Evolutionary conservation across 2,113 vertebrate genomes (phyloP).

Genomic region (Lathamus discolor): DNA sequence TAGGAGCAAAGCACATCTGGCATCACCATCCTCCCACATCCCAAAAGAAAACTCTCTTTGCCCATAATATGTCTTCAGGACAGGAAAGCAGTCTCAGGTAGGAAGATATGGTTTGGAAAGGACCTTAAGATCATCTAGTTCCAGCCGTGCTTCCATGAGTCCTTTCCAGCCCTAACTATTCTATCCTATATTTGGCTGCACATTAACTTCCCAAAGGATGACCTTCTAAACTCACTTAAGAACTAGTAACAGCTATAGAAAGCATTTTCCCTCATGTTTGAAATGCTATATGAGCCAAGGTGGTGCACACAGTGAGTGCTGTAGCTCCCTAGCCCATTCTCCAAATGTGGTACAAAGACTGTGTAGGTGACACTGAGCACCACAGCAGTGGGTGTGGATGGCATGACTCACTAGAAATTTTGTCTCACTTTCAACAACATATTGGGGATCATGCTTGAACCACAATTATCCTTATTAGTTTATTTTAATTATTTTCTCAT

Average conservation of each 20-base stretch:
- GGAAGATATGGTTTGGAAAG: background rate
- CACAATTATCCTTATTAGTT: background rate
- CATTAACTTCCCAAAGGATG: background rate
- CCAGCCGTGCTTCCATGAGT: too few relatives aligned
- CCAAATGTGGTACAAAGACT: background rate
- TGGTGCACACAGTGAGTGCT: background rate
- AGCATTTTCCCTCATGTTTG: background rate
- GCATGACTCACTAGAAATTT: background rate
- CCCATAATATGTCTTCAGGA: background rate
- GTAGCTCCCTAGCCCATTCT: background rate
- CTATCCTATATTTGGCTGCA: background rate
- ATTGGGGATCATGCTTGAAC: background rate
- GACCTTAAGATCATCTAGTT: too few relatives aligned
- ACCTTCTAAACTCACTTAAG: background rate
- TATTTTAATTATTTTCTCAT: background rate
- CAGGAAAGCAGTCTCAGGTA: background rate
- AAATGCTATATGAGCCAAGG: background rate
- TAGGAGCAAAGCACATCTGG: background rate
- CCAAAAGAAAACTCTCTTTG: background rate
- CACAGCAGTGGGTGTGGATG: background rate
- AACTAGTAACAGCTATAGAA: background rate
- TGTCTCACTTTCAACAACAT: accelerated
- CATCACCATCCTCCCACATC: accelerated
- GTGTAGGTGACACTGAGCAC: background rate
- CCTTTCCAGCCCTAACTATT: too few relatives aligned